phyloP scores from a whole-genome alignment of 2,888 invertebrate species.

The Cheilosia soror region DNA sequence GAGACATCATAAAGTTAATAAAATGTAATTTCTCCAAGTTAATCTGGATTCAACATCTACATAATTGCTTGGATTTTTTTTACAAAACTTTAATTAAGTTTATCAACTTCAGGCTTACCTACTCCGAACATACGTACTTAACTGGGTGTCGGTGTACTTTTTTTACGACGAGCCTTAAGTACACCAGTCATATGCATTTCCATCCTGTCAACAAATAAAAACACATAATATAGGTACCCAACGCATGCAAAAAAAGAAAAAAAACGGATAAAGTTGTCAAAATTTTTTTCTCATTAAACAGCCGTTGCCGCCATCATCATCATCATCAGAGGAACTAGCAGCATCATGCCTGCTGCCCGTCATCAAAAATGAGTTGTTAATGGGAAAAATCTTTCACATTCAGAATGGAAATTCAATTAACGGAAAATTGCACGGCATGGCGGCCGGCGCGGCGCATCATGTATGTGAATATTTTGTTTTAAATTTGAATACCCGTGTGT shows the following conservation, averaged over 20 bases:
- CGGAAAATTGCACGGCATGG: constrained; percentile 39
- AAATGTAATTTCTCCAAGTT: no score
- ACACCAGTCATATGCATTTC: constrained; percentile 43
- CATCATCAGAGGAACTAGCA: constrained; percentile 25
- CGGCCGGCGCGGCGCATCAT: constrained; percentile 1
- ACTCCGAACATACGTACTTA: constrained; percentile 13
- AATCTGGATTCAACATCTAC: no score
- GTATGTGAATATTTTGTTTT: constrained; percentile 11
- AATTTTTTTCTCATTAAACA: constrained; percentile 70
- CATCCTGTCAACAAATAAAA: constrained; percentile 19
- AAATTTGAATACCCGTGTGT: neutral
- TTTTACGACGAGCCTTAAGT: constrained; percentile 28
- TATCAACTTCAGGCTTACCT: constrained; percentile 51
- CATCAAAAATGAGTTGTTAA: constrained; percentile 73
- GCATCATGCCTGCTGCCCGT: constrained; percentile 43
- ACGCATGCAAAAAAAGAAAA: neutral
- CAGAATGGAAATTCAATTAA: constrained; percentile 72
- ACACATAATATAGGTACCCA: constrained; percentile 1
- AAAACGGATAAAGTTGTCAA: constrained; percentile 46
- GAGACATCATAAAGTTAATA: no score
- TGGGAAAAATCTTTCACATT: constrained; percentile 65
- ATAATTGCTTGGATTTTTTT: neutral
- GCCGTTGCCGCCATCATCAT: constrained; percentile 49
- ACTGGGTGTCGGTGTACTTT: constrained; percentile 7
- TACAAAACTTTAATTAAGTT: constrained; percentile 44